Base-by-base conservation (phyloP, 2,797 vertebrate genomes). In the Gadopsis marmoratus region DNA sequence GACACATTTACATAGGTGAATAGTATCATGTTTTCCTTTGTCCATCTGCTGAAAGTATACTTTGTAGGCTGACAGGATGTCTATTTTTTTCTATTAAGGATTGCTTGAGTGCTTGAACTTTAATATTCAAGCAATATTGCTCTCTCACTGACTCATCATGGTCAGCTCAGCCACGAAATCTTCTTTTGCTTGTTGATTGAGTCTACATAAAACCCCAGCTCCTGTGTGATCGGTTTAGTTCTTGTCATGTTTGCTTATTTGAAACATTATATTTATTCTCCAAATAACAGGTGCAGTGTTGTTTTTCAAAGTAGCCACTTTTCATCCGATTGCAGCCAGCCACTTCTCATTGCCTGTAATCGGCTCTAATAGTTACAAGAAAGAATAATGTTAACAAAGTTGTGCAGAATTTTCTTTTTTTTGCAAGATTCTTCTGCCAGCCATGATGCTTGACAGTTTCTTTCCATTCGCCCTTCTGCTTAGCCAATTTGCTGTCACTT, bases 401-500 rank as follows among this genome's bases (percentile, higher is more conserved):
- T 71, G 9, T 3, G 17, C 21, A 12, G 3, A 65, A 7, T 63
- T 61, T 67, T 29, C 45, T 33, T 31, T 21, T 33, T 39, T 55
- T n/a, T 48, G 13, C 16, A 21, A 55, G 19, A 55, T 67, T 70
- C 47, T 55, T 37, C 16, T 62, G 21, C n/a, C 47, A 31, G 59
- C 63, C 37, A 26, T 12, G 1, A 3, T 51, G 45, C 23, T 65
- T 33, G 26, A 55, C 72, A 39, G 31, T 84, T 75, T 75, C 93
- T 95, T 89, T 93, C 84, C 85, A 70, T 75, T 11, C 19, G 5
- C 58, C 35, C 48, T 64, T 83, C 62, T 85, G 71, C 72, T 85
- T 39, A 17, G 74, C 53, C 72, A 83, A n/a, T 83, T 88, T 79
- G 16, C 76, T 79, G 84, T 93, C 86, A 89, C 94, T 95, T 94